These are phyloP conservation scores for Geophilus truncorum DNA, from an alignment of 2,888 invertebrate species.

Conservation along the genomic window DNA sequence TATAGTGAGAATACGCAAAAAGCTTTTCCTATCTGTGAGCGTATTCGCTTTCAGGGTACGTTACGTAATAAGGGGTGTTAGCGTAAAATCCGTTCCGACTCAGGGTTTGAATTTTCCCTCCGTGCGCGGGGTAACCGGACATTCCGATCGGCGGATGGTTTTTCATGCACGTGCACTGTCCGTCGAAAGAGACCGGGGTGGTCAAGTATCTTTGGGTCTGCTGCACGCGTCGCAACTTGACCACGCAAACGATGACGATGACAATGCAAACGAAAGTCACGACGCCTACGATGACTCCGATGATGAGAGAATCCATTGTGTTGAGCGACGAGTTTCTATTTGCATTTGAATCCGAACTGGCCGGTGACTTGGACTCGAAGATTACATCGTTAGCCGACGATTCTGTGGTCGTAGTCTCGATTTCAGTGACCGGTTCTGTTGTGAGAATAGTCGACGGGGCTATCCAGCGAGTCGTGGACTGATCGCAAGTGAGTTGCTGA, in stretches of 20 bases:
- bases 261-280: slow-evolving; percentile 84
- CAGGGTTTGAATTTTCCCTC: slow-evolving; percentile 46
- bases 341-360: neutral
- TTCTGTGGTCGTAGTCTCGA: neutral
- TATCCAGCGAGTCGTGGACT: slow-evolving; percentile 45
- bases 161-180: slow-evolving; percentile 57
- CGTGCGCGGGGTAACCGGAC: neutral
- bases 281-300: slow-evolving; percentile 89
- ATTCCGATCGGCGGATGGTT: neutral
- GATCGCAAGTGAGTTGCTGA: slow-evolving; percentile 73
- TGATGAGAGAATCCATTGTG: slow-evolving; percentile 87
- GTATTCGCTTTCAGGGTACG: slow-evolving; percentile 47
- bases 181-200: neutral
- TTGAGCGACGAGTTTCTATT: slow-evolving; percentile 51
- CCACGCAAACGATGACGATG: slow-evolving; percentile 78
- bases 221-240: slow-evolving; percentile 57
- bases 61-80: slow-evolving; percentile 47
- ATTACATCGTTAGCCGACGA: neutral
- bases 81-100: slow-evolving; percentile 51
- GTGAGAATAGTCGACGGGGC: too few relatives aligned
- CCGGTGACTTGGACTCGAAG: neutral
- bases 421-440: neutral
- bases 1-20: too few relatives aligned
- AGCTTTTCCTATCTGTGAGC: slow-evolving; percentile 43
- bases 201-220: neutral